These are phyloP conservation scores for Masnerella sp. DNA, from an alignment of 2,888 invertebrate genomes.

Conservation along the genomic window DNA sequence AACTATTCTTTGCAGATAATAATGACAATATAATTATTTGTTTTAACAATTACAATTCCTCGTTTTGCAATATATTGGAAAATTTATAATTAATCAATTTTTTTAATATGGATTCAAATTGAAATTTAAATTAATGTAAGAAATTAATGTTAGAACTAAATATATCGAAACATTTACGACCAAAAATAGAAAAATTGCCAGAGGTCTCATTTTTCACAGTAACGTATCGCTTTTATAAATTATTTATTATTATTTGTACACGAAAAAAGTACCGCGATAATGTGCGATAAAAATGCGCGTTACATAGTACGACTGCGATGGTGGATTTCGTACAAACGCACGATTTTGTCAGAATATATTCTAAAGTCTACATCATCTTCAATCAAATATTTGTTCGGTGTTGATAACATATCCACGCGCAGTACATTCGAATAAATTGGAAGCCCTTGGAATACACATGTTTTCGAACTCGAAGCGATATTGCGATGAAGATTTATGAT, in stretches of 20 bases:
- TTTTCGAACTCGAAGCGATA: constrained; percentile 31
- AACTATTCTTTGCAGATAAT: too few relatives aligned
- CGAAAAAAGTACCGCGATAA: constrained; percentile 17
- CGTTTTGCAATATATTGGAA: too few relatives aligned
- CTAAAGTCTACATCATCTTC: constrained; percentile 17
- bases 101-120: too few relatives aligned
- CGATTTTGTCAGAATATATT: constrained; percentile 13
- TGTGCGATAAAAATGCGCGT: constrained; percentile 30
- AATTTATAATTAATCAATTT: too few relatives aligned
- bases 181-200: too few relatives aligned
- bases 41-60: too few relatives aligned
- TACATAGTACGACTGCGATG: constrained; percentile 1
- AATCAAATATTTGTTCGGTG: constrained; percentile 23
- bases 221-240: not conserved
- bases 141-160: too few relatives aligned
- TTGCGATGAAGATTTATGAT: constrained; percentile 44
- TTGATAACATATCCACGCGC: constrained; percentile 17
- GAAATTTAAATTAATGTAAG: too few relatives aligned
- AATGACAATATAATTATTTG: too few relatives aligned
- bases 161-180: too few relatives aligned
- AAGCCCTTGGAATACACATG: constrained; percentile 37
- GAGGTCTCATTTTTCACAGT: too few relatives aligned
- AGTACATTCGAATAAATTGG: constrained; percentile 15
- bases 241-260: not conserved
- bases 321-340: not conserved